A percentile compares a stretch with the other conserved stretches of the same genome.
Conservation (phyloP, 2,113 vertebrate genomes). For the Oceanites oceanicus region DNA sequence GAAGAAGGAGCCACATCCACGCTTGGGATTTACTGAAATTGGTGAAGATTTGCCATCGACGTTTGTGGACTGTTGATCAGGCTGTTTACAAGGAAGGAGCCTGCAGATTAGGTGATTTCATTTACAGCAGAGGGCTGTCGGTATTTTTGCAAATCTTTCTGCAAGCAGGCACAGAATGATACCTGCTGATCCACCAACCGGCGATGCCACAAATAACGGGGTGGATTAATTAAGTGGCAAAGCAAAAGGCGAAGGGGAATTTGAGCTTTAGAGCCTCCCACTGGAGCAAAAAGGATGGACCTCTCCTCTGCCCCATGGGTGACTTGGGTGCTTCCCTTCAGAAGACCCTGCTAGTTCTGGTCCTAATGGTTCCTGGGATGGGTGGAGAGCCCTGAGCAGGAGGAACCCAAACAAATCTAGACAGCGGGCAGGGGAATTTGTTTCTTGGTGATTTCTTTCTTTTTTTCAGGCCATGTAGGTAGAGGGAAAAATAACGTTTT, state of each 20-base stretch:
- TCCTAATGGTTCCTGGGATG: not conserved
- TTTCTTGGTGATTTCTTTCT: not conserved
- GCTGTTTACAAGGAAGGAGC: not conserved
- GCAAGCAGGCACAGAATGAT: not conserved
- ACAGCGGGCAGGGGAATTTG: not conserved
- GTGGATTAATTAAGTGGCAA: not conserved
- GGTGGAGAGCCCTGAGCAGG: not conserved
- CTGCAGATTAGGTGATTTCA: not conserved
- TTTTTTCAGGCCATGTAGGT: not conserved
- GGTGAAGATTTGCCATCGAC: not conserved
- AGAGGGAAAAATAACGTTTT: not conserved
- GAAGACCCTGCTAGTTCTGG: not conserved
- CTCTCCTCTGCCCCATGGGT: not conserved
- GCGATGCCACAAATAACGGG: not conserved
- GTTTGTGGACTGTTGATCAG: not conserved
- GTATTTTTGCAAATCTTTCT: not conserved
- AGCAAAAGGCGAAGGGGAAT: not conserved
- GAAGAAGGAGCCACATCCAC: not conserved
- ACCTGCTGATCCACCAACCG: not conserved
- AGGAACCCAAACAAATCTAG: not conserved
- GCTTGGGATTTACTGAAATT: not conserved
- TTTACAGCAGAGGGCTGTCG: not conserved
- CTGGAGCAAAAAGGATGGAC: not conserved
- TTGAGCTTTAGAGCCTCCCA: not conserved
- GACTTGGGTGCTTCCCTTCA: not conserved